Conservation (phyloP, 2,113 vertebrate species). For the Capricornis sumatraensis region DNA sequence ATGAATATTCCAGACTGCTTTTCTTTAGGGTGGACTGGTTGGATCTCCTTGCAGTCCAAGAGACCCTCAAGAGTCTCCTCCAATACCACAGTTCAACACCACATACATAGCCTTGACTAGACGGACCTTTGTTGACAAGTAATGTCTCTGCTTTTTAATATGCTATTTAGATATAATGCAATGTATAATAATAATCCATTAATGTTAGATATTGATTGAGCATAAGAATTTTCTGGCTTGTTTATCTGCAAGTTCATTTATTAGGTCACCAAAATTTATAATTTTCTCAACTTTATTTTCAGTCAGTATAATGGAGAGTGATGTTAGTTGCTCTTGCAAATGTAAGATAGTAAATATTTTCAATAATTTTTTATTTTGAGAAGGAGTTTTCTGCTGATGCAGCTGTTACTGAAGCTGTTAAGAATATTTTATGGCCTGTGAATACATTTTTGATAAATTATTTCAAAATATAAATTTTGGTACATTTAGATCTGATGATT, state of each 20-base stretch:
- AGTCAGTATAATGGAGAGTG: not conserved
- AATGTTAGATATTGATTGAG: not conserved
- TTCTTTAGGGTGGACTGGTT: not conserved
- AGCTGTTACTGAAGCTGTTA: not conserved
- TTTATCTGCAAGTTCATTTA: not conserved
- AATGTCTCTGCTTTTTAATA: not conserved
- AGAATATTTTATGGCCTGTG: not conserved
- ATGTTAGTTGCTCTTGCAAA: constrained; percentile 5
- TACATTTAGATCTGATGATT: not conserved
- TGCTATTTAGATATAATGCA: not conserved
- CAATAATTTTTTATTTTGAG: not conserved
- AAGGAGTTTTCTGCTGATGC: not conserved
- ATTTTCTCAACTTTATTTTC: constrained; percentile 25
- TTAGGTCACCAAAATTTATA: not conserved
- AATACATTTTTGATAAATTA: not conserved
- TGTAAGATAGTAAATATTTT: not conserved
- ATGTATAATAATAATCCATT: not conserved
- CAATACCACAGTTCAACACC: not conserved
- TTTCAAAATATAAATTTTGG: not conserved
- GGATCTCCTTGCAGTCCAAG: not conserved
- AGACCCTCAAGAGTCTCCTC: not conserved
- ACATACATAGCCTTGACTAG: not conserved
- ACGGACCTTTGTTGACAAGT: not conserved
- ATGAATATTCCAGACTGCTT: not conserved
- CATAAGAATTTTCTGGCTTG: not conserved